phyloP scores from a whole-genome alignment of 2,797 vertebrate genomes.

The Nasua narica region DNA sequence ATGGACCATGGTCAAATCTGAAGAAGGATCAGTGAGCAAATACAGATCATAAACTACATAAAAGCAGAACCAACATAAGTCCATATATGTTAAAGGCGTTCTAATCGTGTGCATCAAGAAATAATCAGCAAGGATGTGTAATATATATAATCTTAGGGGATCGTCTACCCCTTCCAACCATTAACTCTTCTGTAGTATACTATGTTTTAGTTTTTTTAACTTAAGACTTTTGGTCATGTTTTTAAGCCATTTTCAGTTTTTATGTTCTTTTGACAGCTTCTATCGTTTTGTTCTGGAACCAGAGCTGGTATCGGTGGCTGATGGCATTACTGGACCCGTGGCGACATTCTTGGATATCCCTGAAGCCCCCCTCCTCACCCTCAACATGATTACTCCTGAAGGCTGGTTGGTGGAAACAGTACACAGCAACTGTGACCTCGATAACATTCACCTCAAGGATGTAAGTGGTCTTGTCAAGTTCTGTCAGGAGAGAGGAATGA shows the following conservation, averaged over 20 bases:
- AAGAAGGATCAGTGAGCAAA: background rate
- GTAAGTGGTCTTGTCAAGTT: constrained; percentile 81
- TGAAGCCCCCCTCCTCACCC: constrained; percentile 92
- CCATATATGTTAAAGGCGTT: background rate
- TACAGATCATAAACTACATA: background rate
- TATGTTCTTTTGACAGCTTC: constrained; percentile 87
- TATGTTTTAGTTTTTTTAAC: background rate
- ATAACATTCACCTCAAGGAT: constrained; percentile 96
- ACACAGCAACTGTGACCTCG: constrained; percentile 93
- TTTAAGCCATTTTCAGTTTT: background rate
- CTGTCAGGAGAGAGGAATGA: background rate
- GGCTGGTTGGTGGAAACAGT: constrained; percentile 96
- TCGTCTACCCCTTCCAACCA: background rate
- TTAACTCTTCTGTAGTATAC: background rate
- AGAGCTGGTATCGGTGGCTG: constrained; percentile 87
- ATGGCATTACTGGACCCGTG: constrained; percentile 86
- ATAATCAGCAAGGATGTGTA: background rate
- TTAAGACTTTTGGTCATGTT: background rate
- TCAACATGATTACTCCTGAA: constrained; percentile 97
- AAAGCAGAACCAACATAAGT: background rate
- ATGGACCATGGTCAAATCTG: background rate
- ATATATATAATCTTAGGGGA: background rate
- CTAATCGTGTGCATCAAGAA: background rate
- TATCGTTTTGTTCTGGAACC: constrained; percentile 96
- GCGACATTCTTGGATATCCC: constrained; percentile 95